Evolutionary conservation across 2,113 vertebrate species (phyloP).

Genomic region (Macrotis lagotis): DNA sequence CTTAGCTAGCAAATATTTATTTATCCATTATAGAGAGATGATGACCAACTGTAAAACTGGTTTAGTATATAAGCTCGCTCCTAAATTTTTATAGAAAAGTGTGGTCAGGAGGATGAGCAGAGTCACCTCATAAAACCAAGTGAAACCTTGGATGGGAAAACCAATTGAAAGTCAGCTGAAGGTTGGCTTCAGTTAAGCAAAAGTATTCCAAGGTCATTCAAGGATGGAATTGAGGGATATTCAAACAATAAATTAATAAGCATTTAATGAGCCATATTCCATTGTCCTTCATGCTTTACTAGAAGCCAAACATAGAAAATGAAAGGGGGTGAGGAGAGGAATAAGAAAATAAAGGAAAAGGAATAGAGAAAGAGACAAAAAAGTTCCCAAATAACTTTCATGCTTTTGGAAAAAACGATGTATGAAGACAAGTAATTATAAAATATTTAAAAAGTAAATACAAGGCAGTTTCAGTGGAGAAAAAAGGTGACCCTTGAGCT

Average conservation of each 20-base stretch:
- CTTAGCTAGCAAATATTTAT: neutral
- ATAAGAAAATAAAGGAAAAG: neutral
- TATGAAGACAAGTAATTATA: neutral
- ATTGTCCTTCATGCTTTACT: neutral
- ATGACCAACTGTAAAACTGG: neutral
- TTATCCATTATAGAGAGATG: neutral
- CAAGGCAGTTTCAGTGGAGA: neutral
- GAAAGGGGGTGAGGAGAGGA: too few species aligned
- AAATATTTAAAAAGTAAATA: neutral
- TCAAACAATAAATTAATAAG: neutral
- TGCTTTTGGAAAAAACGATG: neutral
- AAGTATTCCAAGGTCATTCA: neutral
- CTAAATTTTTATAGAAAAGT: neutral
- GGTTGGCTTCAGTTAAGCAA: neutral
- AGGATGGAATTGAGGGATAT: neutral
- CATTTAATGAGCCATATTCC: neutral
- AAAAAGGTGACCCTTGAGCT: neutral
- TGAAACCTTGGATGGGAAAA: neutral
- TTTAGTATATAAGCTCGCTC: neutral
- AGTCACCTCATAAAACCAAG: neutral
- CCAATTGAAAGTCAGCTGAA: neutral
- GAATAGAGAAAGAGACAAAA: neutral
- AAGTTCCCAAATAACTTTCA: neutral
- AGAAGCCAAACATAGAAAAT: neutral
- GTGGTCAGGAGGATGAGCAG: neutral